These are phyloP conservation scores for Empidonax alnorum DNA, from an alignment of 2,113 vertebrate genomes.

Conservation along the genomic window DNA sequence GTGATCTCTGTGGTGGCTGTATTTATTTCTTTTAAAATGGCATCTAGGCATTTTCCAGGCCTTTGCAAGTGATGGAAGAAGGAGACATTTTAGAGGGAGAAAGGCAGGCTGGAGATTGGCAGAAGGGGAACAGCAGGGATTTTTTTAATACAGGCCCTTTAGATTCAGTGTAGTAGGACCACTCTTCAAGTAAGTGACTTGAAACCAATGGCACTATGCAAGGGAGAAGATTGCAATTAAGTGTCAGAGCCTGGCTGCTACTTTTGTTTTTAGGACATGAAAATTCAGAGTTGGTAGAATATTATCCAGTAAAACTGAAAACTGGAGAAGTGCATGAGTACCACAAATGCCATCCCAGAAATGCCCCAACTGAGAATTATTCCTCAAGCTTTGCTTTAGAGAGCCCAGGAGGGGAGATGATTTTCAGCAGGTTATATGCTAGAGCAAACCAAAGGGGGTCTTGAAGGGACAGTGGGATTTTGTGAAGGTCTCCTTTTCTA, in stretches of 20 bases:
- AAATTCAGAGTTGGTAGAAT: not conserved
- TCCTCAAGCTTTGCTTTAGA: not conserved
- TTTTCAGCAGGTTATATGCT: not conserved
- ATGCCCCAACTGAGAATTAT: not conserved
- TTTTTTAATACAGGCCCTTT: not conserved
- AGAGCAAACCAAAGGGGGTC: not conserved
- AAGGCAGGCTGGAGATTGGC: not conserved
- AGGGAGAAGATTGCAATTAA: not conserved
- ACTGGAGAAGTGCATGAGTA: accelerated
- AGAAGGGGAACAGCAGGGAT: not conserved
- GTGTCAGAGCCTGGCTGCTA: not conserved
- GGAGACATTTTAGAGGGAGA: not conserved
- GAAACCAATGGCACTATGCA: not conserved
- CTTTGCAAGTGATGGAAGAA: not conserved
- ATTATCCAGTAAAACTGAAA: not conserved
- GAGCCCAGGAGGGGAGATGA: not conserved
- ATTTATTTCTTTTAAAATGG: not conserved
- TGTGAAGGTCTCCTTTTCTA: not conserved
- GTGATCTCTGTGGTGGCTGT: not conserved
- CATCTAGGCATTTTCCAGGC: not conserved
- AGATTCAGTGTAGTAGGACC: not conserved
- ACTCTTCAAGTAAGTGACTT: not conserved
- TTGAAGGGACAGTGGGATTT: not conserved
- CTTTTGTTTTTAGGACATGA: not conserved
- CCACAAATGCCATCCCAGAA: not conserved